Percentiles rank a stretch among this genome's conserved stretches.
phyloP scores from a whole-genome alignment of 2,113 vertebrate genomes.

The Cinclus cinclus region DNA sequence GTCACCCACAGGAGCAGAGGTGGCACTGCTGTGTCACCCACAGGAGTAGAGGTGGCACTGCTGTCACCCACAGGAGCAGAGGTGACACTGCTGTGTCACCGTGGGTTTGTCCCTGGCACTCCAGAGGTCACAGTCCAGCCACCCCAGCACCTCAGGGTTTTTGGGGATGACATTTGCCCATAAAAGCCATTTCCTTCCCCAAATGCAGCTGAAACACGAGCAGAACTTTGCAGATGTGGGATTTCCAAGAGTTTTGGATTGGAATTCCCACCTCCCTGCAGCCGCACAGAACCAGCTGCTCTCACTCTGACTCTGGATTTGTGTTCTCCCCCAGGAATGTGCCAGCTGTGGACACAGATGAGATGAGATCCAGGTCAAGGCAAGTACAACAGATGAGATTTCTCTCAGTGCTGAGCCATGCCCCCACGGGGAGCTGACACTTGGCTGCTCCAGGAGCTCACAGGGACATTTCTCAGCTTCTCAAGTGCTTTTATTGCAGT shows the following conservation, averaged over 20 bases:
- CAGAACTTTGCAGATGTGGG: not conserved
- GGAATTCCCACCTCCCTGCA: too few relatives aligned
- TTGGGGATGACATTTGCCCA: not conserved
- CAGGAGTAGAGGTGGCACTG: too few relatives aligned
- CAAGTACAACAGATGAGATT: not conserved
- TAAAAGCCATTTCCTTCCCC: not conserved
- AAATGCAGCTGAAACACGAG: not conserved
- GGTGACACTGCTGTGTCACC: not conserved
- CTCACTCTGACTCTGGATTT: not conserved
- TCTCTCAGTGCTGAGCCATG: not conserved
- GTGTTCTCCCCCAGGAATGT: not conserved
- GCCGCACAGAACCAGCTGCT: not conserved
- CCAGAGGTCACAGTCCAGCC: not conserved
- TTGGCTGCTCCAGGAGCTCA: not conserved
- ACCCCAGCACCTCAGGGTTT: too few relatives aligned
- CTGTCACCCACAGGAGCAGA: too few relatives aligned
- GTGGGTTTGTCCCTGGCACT: not conserved
- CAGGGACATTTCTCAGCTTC: not conserved
- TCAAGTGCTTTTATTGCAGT: not conserved
- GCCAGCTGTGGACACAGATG: not conserved
- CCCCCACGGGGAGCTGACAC: not conserved
- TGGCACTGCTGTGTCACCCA: too few relatives aligned
- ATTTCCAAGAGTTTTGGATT: not conserved
- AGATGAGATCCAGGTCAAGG: not conserved
- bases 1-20: too few relatives aligned